These are phyloP conservation scores for Remorina albescens DNA, from an alignment of 2,797 vertebrate genomes.

Conservation along the genomic window DNA sequence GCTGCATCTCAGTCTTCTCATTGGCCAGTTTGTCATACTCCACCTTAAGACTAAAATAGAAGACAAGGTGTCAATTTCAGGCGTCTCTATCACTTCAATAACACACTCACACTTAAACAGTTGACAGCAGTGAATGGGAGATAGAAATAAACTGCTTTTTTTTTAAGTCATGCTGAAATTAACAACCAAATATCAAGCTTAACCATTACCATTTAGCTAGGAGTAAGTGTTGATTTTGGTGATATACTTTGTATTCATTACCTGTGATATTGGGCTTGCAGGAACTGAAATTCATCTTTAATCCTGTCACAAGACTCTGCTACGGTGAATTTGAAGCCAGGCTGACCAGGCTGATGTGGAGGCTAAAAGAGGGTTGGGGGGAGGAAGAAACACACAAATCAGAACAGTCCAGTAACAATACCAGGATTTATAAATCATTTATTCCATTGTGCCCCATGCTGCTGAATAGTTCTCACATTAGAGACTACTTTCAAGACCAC, in stretches of 20 bases:
- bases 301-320: slow-evolving; percentile 96
- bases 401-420: slow-evolving; percentile 54
- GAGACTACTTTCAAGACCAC: slow-evolving; percentile 42
- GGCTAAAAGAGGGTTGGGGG: slow-evolving; percentile 84
- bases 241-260: slow-evolving; percentile 74
- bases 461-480: slow-evolving; percentile 31
- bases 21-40: slow-evolving; percentile 97
- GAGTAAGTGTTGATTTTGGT: slow-evolving; percentile 30
- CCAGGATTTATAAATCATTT: slow-evolving; percentile 35
- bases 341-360: slow-evolving; percentile 94
- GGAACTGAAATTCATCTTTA: slow-evolving; percentile 97
- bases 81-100: slow-evolving; percentile 58
- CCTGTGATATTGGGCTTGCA: slow-evolving; percentile 98
- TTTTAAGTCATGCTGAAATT: slow-evolving; percentile 34
- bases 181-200: slow-evolving; percentile 39
- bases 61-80: slow-evolving; percentile 79
- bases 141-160: slow-evolving; percentile 26
- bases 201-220: slow-evolving; percentile 31
- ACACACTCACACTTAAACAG: slow-evolving; percentile 64
- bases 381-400: slow-evolving; percentile 26
- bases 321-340: slow-evolving; percentile 97
- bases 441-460: slow-evolving; percentile 15
- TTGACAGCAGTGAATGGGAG: slow-evolving; percentile 42
- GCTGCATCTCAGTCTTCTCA: slow-evolving; percentile 98
- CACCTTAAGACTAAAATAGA: slow-evolving; percentile 93